Evolutionary conservation across 2,888 invertebrate species (phyloP), one percentile per base, ranked within the genome.

Genomic region (Xanthia togata): DNA sequence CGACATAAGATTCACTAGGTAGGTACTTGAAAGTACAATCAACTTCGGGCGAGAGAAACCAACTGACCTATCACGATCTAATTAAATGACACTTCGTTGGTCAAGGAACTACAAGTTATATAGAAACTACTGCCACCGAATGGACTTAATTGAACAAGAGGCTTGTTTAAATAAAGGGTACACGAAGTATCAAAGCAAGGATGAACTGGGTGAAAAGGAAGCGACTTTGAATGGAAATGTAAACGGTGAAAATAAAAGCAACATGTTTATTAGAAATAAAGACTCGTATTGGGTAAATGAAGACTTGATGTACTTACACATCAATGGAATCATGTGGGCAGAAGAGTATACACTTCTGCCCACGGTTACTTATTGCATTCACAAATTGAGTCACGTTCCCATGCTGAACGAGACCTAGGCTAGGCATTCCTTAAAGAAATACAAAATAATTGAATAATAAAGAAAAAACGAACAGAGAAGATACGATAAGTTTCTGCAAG

Each of bases 1-100:
- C 2, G 4, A 44, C 44, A 44, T 11, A 2, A 55, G 12, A 59
- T 69, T 35, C 11, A 79, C 11, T n/a, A n/a, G n/a, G 31, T 31
- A 31, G 31, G 31, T 5, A 60, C 11, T 17, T 44, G n/a, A 60
- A 77, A 53, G 17, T 23, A 38, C 2, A 26, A 60, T 20, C 60
- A 57, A 65, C 31, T 31, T 57, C 14, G 17, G 20, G 26, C 35
- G 41, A 55, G 23, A 67, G 26, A 14, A n/a, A 26, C 8, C 35
- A 68, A 65, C 47, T 67, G 57, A 81, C 80, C 57, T 67, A 65
- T 79, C 65, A 84, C 65, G 65, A 70, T 53, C 50, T 57, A 55
- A 72, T 70, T 84, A 73, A 73, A 79, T 60, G 69, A 70, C 84
- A 79, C 41, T 72, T 57, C 26, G 53, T 38, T 50, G 35, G 14